Evolutionary conservation across 1,140 invertebrate species (phyloP).

Genomic region (Lucilia sericata): DNA sequence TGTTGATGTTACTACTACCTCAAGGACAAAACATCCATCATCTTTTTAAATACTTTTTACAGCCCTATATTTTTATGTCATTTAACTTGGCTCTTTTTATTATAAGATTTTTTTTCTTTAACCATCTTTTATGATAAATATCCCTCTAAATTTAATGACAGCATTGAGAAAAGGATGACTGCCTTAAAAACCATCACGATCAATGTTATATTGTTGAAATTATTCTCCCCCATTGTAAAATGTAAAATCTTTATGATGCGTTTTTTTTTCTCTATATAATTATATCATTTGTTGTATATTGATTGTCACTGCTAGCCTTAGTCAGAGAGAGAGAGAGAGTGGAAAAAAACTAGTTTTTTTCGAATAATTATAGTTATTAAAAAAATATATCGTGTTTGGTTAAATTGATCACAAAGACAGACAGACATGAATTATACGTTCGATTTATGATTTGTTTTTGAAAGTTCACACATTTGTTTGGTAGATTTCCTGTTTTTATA

Average conservation of each 20-base stretch:
- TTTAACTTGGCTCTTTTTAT: no score
- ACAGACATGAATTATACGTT: background rate
- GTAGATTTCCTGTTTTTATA: slow-evolving; percentile 17
- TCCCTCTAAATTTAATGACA: no score
- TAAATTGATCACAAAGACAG: background rate
- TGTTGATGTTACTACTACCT: no score
- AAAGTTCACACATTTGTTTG: background rate
- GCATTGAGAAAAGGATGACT: background rate
- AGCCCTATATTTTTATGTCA: no score
- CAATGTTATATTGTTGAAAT: background rate
- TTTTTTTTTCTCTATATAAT: background rate
- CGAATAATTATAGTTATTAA: slow-evolving; percentile 37
- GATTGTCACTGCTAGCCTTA: slow-evolving; percentile 1
- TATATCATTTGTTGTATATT: background rate
- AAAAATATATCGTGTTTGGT: slow-evolving; percentile 29
- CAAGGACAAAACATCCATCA: no score
- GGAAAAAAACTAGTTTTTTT: slow-evolving; percentile 18
- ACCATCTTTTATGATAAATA: no score
- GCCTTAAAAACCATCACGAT: no score
- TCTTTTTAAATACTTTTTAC: no score
- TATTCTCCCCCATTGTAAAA: background rate
- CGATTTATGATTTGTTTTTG: slow-evolving; percentile 29
- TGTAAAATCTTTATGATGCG: background rate
- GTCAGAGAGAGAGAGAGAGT: no score
- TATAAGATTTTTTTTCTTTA: no score